These are phyloP conservation scores for Protula sp. DNA, from an alignment of 2,888 invertebrate genomes.

Conservation along the genomic window DNA sequence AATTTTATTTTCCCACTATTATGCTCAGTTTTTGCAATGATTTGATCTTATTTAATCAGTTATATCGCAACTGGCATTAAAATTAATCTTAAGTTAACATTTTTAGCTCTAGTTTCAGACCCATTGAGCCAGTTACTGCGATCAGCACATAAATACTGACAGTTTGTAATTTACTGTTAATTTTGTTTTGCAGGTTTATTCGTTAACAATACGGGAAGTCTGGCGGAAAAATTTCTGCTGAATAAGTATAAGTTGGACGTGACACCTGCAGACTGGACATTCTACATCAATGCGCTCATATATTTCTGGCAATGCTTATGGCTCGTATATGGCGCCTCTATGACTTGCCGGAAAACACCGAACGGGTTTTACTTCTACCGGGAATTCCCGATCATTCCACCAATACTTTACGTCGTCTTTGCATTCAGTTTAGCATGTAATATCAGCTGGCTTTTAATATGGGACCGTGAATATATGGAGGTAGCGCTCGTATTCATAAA, in stretches of 20 bases:
- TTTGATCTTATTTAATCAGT: no score
- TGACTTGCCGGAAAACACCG: constrained; percentile 30
- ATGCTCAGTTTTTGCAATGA: no score
- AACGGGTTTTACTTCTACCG: constrained; percentile 35
- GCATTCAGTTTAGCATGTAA: constrained; percentile 31
- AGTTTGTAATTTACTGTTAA: no score
- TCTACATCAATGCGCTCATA: constrained; percentile 38
- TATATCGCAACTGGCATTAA: no score
- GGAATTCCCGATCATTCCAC: constrained; percentile 32
- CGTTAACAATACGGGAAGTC: constrained; percentile 28
- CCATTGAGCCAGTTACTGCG: no score
- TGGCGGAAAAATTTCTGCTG: constrained; percentile 32
- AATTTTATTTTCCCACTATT: no score
- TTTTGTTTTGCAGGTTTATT: constrained; percentile 30
- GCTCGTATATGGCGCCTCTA: constrained; percentile 34
- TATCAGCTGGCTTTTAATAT: constrained; percentile 40
- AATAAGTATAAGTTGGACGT: constrained; percentile 29
- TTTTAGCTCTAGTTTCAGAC: no score
- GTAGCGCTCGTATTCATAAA: constrained; percentile 25
- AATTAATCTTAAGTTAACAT: no score
- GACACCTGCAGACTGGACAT: constrained; percentile 45
- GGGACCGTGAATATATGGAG: constrained; percentile 34
- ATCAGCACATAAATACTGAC: no score
- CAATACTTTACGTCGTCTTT: constrained; percentile 30
- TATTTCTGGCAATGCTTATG: constrained; percentile 41